Conservation (phyloP, 1,140 invertebrate genomes). For the Caenorhabditis brenneri region DNA sequence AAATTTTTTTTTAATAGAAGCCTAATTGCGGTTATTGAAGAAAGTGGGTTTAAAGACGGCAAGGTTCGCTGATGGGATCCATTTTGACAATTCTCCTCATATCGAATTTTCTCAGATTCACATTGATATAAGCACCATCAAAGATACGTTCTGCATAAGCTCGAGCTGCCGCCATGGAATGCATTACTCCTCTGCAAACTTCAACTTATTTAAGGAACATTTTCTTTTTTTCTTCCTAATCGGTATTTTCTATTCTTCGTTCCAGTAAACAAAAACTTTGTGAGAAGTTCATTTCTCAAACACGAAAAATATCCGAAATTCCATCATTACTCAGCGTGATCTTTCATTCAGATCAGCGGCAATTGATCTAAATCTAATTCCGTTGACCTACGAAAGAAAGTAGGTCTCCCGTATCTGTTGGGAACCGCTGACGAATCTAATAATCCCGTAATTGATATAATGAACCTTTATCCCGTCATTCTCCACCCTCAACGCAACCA, state of each 20-base stretch:
- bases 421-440: background rate
- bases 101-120: constrained; percentile 69
- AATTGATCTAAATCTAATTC: background rate
- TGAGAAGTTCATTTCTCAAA: no score
- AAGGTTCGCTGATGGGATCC: constrained; percentile 44
- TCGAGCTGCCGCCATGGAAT: constrained; percentile 62
- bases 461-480: constrained; percentile 21
- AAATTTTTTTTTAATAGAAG: background rate
- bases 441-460: background rate
- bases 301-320: no score
- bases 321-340: no score
- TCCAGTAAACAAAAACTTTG: no score
- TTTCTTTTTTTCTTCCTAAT: no score
- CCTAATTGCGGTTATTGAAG: no score
- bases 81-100: constrained; percentile 66
- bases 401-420: background rate
- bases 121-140: constrained; percentile 63
- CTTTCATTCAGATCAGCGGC: background rate
- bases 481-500: background rate
- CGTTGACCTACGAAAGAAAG: background rate
- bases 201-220: no score
- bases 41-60: constrained; percentile 34
- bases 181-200: constrained; percentile 72
- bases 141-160: constrained; percentile 60
- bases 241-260: no score